A percentile compares a stretch with the other conserved stretches of the same genome.
These are phyloP conservation scores for Intellagama lesueurii DNA, from an alignment of 2,797 vertebrate genomes.

Conservation along the genomic window DNA sequence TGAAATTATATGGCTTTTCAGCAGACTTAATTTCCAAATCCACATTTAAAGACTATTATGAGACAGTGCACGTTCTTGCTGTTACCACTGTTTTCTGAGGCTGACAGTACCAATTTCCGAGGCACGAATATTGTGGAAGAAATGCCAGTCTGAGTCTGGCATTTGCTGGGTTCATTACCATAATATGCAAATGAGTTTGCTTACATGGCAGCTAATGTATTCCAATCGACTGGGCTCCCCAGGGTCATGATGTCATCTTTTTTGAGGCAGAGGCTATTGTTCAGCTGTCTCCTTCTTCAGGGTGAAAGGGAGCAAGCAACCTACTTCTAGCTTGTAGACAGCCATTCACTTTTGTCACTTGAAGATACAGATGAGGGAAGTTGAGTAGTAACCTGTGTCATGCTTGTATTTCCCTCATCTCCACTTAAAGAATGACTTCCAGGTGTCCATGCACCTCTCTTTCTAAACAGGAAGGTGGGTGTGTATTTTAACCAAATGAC, in stretches of 20 bases:
- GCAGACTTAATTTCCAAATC: background rate
- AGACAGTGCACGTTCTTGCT: background rate
- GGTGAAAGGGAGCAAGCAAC: background rate
- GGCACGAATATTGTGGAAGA: background rate
- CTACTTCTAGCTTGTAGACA: background rate
- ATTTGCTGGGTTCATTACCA: conserved; percentile 10
- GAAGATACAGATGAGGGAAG: background rate
- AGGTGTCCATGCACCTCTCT: too few relatives aligned
- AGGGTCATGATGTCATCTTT: background rate
- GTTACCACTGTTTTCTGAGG: background rate
- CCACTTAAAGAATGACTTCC: too few relatives aligned
- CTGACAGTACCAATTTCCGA: background rate
- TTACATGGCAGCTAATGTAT: background rate
- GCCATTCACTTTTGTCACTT: background rate
- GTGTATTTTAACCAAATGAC: too few relatives aligned
- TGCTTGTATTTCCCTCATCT: too few relatives aligned
- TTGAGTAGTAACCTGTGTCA: too few relatives aligned
- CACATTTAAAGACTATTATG: background rate
- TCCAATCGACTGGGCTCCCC: background rate
- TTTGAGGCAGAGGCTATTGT: background rate
- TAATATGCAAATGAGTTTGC: background rate
- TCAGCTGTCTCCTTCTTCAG: background rate
- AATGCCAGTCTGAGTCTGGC: background rate
- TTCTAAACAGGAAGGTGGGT: too few relatives aligned
- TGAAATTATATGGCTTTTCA: background rate